These are phyloP conservation scores for Acanthaster planci DNA, from an alignment of 35 echinoderm and acorn worm genomes.

Conservation along the genomic window DNA sequence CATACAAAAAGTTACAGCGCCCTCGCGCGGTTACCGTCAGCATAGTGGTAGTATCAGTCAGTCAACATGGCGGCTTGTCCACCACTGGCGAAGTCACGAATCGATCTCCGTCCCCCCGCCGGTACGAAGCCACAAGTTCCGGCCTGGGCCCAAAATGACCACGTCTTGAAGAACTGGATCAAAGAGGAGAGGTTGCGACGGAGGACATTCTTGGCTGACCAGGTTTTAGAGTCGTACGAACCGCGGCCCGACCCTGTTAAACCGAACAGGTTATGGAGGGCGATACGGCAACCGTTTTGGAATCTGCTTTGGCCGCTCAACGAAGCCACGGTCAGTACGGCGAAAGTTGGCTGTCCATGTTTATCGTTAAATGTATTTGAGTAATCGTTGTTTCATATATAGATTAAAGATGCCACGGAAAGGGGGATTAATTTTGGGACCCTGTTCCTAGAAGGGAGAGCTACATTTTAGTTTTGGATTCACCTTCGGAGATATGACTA, in stretches of 20 bases:
- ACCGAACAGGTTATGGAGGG: constrained; percentile 34
- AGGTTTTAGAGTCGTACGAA: constrained; percentile 71
- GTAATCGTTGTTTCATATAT: no score
- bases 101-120: constrained; percentile 76
- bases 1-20: neutral
- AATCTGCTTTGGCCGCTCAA: constrained; percentile 58
- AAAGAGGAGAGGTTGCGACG: constrained; percentile 82
- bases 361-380: no score
- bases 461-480: no score
- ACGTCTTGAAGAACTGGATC: constrained; percentile 89
- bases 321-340: constrained; percentile 49
- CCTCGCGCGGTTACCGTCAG: neutral
- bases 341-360: no score
- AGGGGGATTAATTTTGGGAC: no score
- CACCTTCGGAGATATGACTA: no score
- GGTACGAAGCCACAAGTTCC: constrained; percentile 77
- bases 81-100: constrained; percentile 50
- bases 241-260: constrained; percentile 37
- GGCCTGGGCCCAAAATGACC: constrained; percentile 79
- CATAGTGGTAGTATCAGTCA: neutral
- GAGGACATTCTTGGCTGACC: constrained; percentile 79
- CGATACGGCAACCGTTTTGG: constrained; percentile 48
- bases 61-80: constrained; percentile 68
- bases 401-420: no score
- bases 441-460: no score